Conservation (phyloP, 2,888 invertebrate species). For the Dryobota labecula region DNA sequence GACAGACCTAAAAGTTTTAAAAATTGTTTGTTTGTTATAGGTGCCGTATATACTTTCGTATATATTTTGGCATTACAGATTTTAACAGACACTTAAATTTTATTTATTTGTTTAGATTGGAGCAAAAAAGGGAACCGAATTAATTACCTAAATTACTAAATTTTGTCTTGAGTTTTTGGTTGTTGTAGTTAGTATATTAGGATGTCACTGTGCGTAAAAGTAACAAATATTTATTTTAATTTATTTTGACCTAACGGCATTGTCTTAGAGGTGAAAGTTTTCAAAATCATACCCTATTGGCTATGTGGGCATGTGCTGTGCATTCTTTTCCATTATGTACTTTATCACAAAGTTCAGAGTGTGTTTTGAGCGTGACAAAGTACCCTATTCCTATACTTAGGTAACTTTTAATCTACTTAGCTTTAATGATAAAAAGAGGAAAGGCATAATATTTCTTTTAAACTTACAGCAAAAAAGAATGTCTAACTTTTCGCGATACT, state of each 20-base stretch:
- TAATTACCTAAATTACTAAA: too few relatives aligned
- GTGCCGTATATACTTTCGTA: too few relatives aligned
- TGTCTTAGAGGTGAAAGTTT: neutral
- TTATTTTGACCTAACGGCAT: neutral
- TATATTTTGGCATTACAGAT: too few relatives aligned
- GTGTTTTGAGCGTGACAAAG: slow-evolving; percentile 12
- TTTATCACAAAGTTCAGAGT: neutral
- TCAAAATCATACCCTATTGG: neutral
- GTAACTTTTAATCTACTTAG: slow-evolving; percentile 10
- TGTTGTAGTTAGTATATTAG: too few relatives aligned
- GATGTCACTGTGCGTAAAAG: neutral
- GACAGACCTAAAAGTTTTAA: too few relatives aligned
- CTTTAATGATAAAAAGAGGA: neutral
- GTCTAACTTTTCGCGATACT: neutral
- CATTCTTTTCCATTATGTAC: neutral
- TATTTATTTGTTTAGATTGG: too few relatives aligned
- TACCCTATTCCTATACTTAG: neutral
- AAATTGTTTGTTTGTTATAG: too few relatives aligned
- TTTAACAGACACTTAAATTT: too few relatives aligned
- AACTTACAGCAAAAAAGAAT: neutral
- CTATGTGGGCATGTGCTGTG: neutral
- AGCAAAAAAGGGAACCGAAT: too few relatives aligned
- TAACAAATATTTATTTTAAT: neutral
- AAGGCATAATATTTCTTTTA: neutral
- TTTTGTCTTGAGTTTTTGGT: too few relatives aligned